A percentile compares a stretch with the other conserved stretches of the same genome.
phyloP scores from a whole-genome alignment of 2,888 invertebrate species.

The Geophilus truncorum region DNA sequence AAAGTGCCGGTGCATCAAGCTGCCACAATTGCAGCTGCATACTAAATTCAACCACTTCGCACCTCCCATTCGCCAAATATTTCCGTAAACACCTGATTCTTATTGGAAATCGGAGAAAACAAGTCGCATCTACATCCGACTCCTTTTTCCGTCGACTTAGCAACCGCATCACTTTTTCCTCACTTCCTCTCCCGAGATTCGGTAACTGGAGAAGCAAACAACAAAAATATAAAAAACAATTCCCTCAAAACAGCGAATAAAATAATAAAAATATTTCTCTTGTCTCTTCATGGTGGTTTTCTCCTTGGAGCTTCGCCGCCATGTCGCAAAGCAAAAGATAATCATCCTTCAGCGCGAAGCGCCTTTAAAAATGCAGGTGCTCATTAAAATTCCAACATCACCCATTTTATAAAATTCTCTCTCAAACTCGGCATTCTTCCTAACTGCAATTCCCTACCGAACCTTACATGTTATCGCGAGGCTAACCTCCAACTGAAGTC shows the following conservation, averaged over 20 bases:
- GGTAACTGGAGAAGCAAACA: background rate
- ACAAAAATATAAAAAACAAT: background rate
- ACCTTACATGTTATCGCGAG: background rate
- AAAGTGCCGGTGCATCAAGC: background rate
- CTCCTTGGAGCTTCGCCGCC: background rate
- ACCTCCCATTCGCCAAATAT: background rate
- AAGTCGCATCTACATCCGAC: background rate
- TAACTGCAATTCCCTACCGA: background rate
- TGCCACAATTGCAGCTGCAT: background rate
- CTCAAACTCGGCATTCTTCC: background rate
- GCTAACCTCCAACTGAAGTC: background rate
- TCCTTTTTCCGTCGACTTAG: background rate
- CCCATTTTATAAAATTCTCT: background rate
- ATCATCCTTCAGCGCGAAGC: background rate
- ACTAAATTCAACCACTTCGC: background rate
- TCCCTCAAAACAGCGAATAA: background rate
- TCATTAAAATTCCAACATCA: background rate
- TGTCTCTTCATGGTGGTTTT: background rate
- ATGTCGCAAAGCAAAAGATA: background rate
- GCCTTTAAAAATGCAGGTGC: background rate
- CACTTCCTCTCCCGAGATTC: background rate
- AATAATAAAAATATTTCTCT: background rate
- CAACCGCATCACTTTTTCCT: background rate
- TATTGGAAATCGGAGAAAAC: background rate
- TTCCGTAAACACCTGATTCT: background rate